Base-by-base conservation (phyloP, 2,888 invertebrate genomes). In the Dyspetes luteomarginatus region DNA sequence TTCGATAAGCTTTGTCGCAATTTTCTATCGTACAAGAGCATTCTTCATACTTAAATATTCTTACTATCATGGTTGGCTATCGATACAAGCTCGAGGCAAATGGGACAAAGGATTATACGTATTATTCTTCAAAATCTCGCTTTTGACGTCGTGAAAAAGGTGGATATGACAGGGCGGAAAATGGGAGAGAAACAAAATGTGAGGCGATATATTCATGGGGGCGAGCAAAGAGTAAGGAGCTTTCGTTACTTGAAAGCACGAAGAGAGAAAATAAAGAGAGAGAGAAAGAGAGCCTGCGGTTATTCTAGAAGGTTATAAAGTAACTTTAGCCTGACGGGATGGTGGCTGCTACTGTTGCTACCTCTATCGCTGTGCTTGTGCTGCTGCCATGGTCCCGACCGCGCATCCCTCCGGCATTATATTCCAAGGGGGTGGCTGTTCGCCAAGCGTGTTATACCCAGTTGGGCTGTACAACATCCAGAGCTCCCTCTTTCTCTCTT, bases 361-460 rank as follows among this genome's bases (percentile, higher is more conserved):
- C 75, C 58, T n/a, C n/a, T 68, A 64, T 71, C 50, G 69, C 26
- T 50, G 43, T 17, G 52, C 45, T n/a, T 64, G 68, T 62, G 30
- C 62, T 69, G 62, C 30, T 19, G 15, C 69, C 56, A 55, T 17
- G 58, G 65, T 65, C 75, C 52, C 56, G 43, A 52, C 17, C 58
- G 55, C 58, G 64, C 74, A 79, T 71, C 75, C 79, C 79, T 75
- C 17, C 65, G 69, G 75, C 56, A 71, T 79, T 79, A 79, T 79
- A 79, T 71, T 79, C 69, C 58, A 41, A 68, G 69, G 74, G 74
- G 68, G 43, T 69, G 74, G 69, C 58, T 41, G 71, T 67, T 71
- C 45, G 56, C 78, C 80, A 65, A 80, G 71, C 65, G 43, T 80
- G 75, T 75, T 80, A 65, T 75, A 80, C 75, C 71, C 75, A 19